Base-by-base conservation (phyloP, 2,797 vertebrate species). In the Vespertilio murinus region DNA sequence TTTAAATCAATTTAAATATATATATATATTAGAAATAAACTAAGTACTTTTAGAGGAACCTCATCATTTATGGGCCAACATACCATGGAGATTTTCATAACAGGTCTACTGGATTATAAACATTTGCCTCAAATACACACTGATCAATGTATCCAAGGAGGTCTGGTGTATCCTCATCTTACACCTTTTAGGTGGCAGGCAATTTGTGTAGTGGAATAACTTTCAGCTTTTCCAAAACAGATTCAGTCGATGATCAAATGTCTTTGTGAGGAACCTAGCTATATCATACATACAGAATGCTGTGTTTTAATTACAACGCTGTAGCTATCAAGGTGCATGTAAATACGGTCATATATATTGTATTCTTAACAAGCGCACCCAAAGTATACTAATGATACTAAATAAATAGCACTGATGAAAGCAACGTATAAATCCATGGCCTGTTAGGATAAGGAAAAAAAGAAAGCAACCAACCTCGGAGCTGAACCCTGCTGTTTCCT, bases 401-500 rank as follows among this genome's bases (percentile, higher is more conserved):
- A 95, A 81, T 86, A 7, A 8, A 77, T 61, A 91, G 17, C 28
- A 47, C 14, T 22, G 25, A 25, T 30, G 38, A 64, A 64, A 96
- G 16, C 1, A 75, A 59, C 88, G 61, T 16, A 74, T 23, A 7
- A 83, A 12, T 23, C n/a, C 54, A 86, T 11, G 23, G 67, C 25
- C 12, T 96, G 80, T 52, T 94, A 16, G 33, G 5, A 30, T 14
- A 96, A 81, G 0, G 1, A 20, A 4, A 47, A 47, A 59, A 94
- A 84, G 3, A 11, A 71, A 16, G 30, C 77, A 78, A 70, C 82
- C 28, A 88, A 30, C 11, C 20, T 87, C 70, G n/a, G 45, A 23
- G 52, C 49, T 85, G 20, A 95, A 84, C 70, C 84, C 93, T 93
- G 91, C 95, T 97, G 96, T 94, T 94, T 90, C 61, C 75, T 42